A percentile compares a stretch with the other conserved stretches of the same genome.
These are phyloP conservation scores for Drosophila watanabei DNA, from an alignment of 1,140 invertebrate genomes.

Conservation along the genomic window DNA sequence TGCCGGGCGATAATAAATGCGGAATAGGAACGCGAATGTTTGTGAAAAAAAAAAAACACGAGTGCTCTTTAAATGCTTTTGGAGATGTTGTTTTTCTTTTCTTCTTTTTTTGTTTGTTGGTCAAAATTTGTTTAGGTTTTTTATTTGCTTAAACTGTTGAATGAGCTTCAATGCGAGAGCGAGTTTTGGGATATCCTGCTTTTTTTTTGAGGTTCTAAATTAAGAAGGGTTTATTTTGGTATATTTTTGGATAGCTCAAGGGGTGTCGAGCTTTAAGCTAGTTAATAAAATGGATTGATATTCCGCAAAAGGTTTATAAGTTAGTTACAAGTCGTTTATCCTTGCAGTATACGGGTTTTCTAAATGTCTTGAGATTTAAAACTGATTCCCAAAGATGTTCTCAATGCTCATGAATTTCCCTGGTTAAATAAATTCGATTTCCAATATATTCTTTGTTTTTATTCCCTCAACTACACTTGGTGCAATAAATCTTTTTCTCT, in stretches of 20 bases:
- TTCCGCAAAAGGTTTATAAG: not conserved
- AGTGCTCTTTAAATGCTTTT: constrained; percentile 54
- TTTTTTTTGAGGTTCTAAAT: not conserved
- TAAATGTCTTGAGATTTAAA: not conserved
- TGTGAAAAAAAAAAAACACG: not conserved
- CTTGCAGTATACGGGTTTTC: not conserved
- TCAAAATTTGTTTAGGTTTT: constrained; percentile 25
- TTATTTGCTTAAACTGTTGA: constrained; percentile 29
- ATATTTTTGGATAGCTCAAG: not conserved
- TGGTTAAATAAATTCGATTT: not conserved
- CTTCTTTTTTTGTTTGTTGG: not conserved
- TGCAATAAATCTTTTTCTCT: constrained; percentile 7
- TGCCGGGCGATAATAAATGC: constrained; percentile 68
- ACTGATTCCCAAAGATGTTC: not conserved
- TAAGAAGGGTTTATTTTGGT: not conserved
- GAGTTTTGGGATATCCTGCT: not conserved
- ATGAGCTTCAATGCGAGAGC: constrained; percentile 12
- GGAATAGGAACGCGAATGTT: constrained; percentile 59
- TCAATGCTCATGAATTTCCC: too few species aligned
- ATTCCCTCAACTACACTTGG: not conserved
- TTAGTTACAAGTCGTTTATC: too few species aligned
- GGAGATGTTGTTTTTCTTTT: not conserved
- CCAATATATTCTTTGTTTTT: not conserved
- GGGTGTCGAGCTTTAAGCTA: too few species aligned
- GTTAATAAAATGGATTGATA: too few species aligned